Conservation (phyloP, 1,140 invertebrate species). For the Trichoplusia ni region DNA sequence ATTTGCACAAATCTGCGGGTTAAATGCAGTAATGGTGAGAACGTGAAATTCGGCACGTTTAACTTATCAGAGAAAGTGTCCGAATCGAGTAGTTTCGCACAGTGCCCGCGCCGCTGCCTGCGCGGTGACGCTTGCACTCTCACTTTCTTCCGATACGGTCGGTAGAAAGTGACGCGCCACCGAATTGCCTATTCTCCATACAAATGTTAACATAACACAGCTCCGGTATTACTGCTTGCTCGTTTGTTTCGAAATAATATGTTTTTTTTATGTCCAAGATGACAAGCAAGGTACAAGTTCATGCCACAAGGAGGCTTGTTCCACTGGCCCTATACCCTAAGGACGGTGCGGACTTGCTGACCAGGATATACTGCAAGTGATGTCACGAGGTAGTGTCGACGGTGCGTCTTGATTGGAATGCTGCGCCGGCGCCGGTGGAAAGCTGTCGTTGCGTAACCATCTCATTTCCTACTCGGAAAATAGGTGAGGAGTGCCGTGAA, state of each 20-base stretch:
- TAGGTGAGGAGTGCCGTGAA: slow-evolving; percentile 69
- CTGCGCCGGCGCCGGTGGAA: slow-evolving; percentile 55
- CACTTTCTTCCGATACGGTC: slow-evolving; percentile 48
- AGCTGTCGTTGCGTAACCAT: slow-evolving; percentile 60
- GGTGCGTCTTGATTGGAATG: slow-evolving; percentile 42
- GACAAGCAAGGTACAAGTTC: too few relatives aligned
- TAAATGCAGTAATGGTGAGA: not conserved
- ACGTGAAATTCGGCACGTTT: not conserved
- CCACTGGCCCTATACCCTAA: too few relatives aligned
- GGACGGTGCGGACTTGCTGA: too few relatives aligned
- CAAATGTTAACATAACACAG: slow-evolving; percentile 3
- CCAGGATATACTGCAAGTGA: slow-evolving; percentile 4
- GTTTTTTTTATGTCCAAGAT: not conserved
- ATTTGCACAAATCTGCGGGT: too few relatives aligned
- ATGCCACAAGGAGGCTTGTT: too few relatives aligned
- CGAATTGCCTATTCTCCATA: slow-evolving; percentile 39
- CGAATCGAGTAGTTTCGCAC: slow-evolving; percentile 25
- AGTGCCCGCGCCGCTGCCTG: not conserved
- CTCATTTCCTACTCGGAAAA: slow-evolving; percentile 72
- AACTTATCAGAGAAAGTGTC: slow-evolving; percentile 43
- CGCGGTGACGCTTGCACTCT: slow-evolving; percentile 44
- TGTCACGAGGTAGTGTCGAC: slow-evolving; percentile 1
- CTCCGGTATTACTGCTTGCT: not conserved
- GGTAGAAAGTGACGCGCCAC: slow-evolving; percentile 54
- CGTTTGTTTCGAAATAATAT: not conserved